Conservation (phyloP, 2,113 vertebrate species). For the Felis chaus region DNA sequence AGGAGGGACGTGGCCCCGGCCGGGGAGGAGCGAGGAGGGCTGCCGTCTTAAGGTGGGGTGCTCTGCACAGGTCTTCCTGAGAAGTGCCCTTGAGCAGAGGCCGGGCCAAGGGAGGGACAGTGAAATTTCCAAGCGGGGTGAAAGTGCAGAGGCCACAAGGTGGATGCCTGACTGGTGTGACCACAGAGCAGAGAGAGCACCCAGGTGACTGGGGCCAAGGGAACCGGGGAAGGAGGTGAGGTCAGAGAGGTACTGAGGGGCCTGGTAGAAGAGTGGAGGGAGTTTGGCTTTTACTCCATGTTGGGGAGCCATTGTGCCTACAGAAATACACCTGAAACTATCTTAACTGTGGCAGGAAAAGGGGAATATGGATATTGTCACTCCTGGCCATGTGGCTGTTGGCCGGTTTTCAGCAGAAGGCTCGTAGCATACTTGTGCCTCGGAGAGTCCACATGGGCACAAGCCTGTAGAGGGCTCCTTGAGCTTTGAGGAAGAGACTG, state of each 20-base stretch:
- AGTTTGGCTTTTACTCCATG: not conserved
- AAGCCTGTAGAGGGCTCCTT: not conserved
- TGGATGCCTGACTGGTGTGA: not conserved
- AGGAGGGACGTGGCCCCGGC: not conserved
- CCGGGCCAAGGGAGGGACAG: not conserved
- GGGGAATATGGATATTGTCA: not conserved
- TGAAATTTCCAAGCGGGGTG: not conserved
- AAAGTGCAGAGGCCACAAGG: not conserved
- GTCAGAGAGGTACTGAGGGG: not conserved
- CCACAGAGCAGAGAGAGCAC: not conserved
- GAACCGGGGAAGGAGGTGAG: fast-evolving
- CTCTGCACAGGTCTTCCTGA: not conserved
- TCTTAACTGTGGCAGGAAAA: not conserved
- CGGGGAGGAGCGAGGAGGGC: fast-evolving
- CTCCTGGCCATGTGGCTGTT: not conserved
- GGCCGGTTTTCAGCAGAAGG: not conserved
- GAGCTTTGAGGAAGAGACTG: not conserved
- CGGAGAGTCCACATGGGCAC: not conserved
- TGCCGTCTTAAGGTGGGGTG: not conserved
- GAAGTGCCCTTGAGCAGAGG: not conserved
- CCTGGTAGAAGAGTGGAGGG: not conserved
- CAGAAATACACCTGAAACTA: not conserved
- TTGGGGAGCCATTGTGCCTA: not conserved
- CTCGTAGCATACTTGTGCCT: not conserved
- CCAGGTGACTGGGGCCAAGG: not conserved